These are phyloP conservation scores for Lagodon rhomboides DNA, from an alignment of 2,797 vertebrate species.

Conservation along the genomic window DNA sequence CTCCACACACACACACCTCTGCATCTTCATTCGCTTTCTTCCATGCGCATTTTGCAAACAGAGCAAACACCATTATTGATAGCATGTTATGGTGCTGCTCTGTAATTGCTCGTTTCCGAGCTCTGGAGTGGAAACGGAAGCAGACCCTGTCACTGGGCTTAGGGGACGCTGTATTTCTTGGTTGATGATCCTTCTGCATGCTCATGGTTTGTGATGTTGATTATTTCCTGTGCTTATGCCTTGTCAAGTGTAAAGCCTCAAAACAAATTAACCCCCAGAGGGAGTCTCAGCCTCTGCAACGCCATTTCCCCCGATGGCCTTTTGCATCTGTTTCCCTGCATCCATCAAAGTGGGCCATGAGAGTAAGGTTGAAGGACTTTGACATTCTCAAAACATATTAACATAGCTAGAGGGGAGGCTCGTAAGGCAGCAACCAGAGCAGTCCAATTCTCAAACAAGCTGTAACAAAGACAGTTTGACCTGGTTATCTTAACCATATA, in stretches of 20 bases:
- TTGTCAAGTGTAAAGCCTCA: constrained; percentile 46
- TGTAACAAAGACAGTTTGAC: not conserved
- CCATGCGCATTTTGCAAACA: not conserved
- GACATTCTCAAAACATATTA: constrained; percentile 1
- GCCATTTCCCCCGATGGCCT: constrained; percentile 19
- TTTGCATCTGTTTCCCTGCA: constrained; percentile 50
- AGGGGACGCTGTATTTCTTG: constrained; percentile 17
- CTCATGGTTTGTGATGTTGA: constrained; percentile 38
- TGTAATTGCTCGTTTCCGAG: constrained; percentile 38
- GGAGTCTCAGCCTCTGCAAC: constrained; percentile 1
- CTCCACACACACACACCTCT: constrained; percentile 1
- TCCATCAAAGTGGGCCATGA: constrained; percentile 31
- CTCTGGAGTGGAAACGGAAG: constrained; percentile 42
- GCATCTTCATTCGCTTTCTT: too few relatives aligned
- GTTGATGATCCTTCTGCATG: constrained; percentile 38
- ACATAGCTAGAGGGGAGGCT: not conserved
- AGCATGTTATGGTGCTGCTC: not conserved
- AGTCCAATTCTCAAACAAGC: not conserved
- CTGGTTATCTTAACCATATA: not conserved
- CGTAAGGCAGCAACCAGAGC: not conserved
- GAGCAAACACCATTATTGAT: not conserved
- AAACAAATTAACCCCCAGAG: constrained; percentile 56
- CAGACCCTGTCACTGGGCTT: constrained; percentile 32
- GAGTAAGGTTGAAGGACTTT: constrained; percentile 21
- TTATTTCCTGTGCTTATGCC: constrained; percentile 50